Evolutionary conservation across 2,888 invertebrate genomes (phyloP).

Genomic region (Drosophila falleni): DNA sequence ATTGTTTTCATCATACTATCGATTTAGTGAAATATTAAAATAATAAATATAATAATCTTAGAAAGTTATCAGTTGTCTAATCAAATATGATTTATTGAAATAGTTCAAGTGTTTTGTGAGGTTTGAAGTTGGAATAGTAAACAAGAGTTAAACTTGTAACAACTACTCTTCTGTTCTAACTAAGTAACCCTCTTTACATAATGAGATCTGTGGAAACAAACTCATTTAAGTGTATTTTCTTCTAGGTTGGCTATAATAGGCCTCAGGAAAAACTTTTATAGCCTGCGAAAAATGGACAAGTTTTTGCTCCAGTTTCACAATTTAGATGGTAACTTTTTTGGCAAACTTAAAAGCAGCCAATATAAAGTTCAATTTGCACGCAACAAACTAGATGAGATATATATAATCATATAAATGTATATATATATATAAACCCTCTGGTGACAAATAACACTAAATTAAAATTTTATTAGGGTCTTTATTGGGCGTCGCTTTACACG

Average conservation of each 20-base stretch:
- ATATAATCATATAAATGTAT: constrained; percentile 9
- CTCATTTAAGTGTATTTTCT: constrained; percentile 3
- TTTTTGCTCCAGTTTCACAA: constrained; percentile 25
- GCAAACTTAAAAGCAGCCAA: constrained; percentile 26
- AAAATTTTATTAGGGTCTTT: constrained; percentile 80
- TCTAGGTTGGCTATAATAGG: constrained; percentile 1
- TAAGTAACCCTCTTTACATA: background rate
- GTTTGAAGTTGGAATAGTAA: background rate
- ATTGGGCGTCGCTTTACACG: constrained; percentile 67
- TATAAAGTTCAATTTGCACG: constrained; percentile 44
- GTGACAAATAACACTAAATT: constrained; percentile 79
- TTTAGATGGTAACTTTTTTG: constrained; percentile 33
- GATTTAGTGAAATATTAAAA: no score
- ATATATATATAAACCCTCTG: constrained; percentile 51
- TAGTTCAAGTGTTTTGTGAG: background rate
- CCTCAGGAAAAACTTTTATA: constrained; percentile 31
- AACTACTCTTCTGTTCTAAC: background rate
- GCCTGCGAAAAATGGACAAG: constrained; percentile 23
- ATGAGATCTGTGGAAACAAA: background rate
- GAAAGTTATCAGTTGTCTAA: background rate
- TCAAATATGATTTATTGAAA: background rate
- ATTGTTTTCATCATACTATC: no score
- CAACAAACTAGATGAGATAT: constrained; percentile 37
- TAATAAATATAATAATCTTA: no score
- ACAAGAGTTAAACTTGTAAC: background rate